A percentile compares a stretch with the other conserved stretches of the same genome.
These are phyloP conservation scores for Cephus spinipes DNA, from an alignment of 2,888 invertebrate genomes.

Conservation along the genomic window DNA sequence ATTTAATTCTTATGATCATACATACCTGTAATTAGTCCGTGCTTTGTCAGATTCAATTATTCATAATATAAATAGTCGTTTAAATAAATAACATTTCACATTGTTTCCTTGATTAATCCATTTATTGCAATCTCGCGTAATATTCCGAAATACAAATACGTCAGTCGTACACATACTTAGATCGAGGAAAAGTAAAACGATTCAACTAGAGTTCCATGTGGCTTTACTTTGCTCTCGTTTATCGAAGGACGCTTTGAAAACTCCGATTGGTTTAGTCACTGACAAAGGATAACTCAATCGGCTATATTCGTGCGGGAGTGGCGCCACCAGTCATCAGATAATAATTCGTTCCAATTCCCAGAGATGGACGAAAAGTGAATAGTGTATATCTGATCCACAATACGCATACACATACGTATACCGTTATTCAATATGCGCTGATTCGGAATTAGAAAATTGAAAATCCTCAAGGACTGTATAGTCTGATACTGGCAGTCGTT, in stretches of 20 bases:
- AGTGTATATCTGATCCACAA: background rate
- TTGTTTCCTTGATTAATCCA: background rate
- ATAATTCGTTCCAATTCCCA: conserved; percentile 46
- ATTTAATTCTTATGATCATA: background rate
- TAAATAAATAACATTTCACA: background rate
- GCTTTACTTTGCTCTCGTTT: background rate
- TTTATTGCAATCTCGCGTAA: background rate
- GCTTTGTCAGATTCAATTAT: background rate
- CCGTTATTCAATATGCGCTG: background rate
- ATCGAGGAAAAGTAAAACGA: background rate
- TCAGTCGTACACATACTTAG: background rate
- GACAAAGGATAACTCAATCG: background rate
- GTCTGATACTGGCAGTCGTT: background rate
- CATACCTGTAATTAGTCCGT: background rate
- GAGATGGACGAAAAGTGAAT: conserved; percentile 4
- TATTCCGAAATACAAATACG: background rate
- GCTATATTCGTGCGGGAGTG: background rate
- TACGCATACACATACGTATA: background rate
- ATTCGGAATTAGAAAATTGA: background rate
- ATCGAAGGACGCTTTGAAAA: background rate
- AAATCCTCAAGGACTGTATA: background rate
- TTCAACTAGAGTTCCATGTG: background rate
- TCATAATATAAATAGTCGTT: background rate
- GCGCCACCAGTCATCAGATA: conserved; percentile 36
- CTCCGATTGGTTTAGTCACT: background rate